Evolutionary conservation across 2,113 vertebrate genomes (phyloP).

Genomic region (Xenotilapia flavipinnis): DNA sequence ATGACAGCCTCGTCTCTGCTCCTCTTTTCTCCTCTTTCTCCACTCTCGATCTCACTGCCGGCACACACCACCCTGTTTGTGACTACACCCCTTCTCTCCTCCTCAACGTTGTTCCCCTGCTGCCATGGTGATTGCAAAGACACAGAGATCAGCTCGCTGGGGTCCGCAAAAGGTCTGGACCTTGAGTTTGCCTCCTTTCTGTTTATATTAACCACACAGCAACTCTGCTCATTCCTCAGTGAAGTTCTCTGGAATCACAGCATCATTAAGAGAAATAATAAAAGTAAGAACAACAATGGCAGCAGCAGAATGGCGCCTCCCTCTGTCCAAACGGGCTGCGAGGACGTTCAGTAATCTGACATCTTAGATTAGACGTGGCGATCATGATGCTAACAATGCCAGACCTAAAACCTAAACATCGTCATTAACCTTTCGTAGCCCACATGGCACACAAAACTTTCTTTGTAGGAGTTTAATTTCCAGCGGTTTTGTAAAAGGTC

Average conservation of each 20-base stretch:
- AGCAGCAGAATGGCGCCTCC: conserved; percentile 23
- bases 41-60: not conserved
- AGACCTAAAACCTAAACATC: not conserved
- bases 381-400: not conserved
- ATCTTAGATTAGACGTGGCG: not conserved
- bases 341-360: not conserved
- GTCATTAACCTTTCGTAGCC: not conserved
- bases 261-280: not conserved
- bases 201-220: not conserved
- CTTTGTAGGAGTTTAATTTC: conserved; percentile 5
- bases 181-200: not conserved
- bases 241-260: not conserved
- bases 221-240: not conserved
- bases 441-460: not conserved
- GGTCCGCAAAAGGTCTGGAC: not conserved
- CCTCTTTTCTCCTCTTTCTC: not conserved
- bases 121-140: conserved; percentile 37
- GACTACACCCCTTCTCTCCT: conserved; percentile 52
- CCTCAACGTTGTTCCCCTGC: conserved; percentile 24
- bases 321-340: conserved; percentile 2
- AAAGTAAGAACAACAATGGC: not conserved
- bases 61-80: conserved; percentile 24
- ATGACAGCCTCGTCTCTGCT: not conserved
- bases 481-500: not conserved
- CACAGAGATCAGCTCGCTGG: conserved; percentile 18